Conservation (phyloP, 2,797 vertebrate species). For the Amblyraja radiata region DNA sequence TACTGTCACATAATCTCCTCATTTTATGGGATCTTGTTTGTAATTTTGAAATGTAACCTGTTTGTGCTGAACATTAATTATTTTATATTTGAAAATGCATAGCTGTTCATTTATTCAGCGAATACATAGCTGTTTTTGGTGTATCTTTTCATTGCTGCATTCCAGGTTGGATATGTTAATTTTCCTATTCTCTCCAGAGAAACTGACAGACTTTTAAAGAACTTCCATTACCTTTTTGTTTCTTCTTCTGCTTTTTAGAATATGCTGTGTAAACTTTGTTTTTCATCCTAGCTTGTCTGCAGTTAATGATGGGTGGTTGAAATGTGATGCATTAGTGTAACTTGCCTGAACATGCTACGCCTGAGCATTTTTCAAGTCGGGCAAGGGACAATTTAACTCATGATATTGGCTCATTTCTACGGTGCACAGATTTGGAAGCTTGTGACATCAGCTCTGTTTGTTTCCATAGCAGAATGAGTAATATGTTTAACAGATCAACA, state of each 20-base stretch:
- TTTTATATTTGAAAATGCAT: neutral
- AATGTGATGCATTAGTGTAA: neutral
- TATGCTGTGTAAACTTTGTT: neutral
- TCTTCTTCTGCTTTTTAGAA: neutral
- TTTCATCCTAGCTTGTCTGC: neutral
- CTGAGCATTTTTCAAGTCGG: neutral
- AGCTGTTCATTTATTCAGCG: neutral
- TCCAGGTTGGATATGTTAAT: neutral
- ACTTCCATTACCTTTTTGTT: neutral
- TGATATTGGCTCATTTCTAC: neutral
- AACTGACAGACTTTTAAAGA: neutral
- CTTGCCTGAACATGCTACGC: neutral
- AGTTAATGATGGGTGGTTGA: no score
- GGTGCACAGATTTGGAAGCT: neutral
- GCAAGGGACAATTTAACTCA: neutral
- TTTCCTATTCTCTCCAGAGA: neutral
- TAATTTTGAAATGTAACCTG: neutral
- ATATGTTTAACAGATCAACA: neutral
- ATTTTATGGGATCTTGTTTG: neutral
- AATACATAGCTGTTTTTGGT: neutral
- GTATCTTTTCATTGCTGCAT: neutral
- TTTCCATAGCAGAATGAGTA: slow-evolving; percentile 3
- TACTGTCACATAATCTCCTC: neutral
- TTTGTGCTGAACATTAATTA: neutral
- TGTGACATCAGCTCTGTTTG: neutral